Conservation (phyloP, 2,888 invertebrate species). For the Oxycera nigricornis region DNA sequence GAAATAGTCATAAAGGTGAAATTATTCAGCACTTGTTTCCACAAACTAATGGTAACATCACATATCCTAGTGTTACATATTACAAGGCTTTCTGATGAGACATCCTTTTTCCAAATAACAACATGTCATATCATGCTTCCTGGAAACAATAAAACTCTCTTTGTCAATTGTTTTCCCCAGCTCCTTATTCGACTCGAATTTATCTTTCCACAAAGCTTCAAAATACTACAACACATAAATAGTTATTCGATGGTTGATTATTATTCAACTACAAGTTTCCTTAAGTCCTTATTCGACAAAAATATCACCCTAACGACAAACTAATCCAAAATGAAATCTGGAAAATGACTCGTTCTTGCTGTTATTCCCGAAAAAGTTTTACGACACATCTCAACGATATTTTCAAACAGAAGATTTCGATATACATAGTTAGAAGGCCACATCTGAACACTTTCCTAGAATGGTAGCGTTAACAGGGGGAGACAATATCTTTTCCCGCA, state of each 20-base stretch:
- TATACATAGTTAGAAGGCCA: not conserved
- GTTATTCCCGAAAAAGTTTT: not conserved
- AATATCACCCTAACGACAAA: slow-evolving; percentile 32
- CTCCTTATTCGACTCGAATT: no score
- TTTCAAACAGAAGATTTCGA: not conserved
- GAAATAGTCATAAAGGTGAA: no score
- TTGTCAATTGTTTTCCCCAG: no score
- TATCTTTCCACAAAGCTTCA: not conserved
- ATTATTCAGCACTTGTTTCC: no score
- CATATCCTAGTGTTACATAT: no score
- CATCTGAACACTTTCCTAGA: slow-evolving; percentile 13
- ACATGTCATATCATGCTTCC: no score
- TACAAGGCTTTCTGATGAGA: no score
- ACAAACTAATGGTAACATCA: no score
- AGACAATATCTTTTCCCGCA: slow-evolving; percentile 1
- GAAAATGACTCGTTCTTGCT: slow-evolving; percentile 34
- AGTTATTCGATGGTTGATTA: slow-evolving; percentile 29
- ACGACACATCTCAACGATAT: slow-evolving; percentile 14
- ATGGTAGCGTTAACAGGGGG: not conserved
- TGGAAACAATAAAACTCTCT: no score
- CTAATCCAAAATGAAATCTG: slow-evolving; percentile 38
- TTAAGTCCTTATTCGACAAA: not conserved
- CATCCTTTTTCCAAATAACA: no score
- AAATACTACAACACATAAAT: not conserved
- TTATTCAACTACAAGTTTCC: slow-evolving; percentile 22